These are phyloP conservation scores for Bubalus kerabau DNA, from an alignment of 2,113 vertebrate genomes.

Conservation along the genomic window DNA sequence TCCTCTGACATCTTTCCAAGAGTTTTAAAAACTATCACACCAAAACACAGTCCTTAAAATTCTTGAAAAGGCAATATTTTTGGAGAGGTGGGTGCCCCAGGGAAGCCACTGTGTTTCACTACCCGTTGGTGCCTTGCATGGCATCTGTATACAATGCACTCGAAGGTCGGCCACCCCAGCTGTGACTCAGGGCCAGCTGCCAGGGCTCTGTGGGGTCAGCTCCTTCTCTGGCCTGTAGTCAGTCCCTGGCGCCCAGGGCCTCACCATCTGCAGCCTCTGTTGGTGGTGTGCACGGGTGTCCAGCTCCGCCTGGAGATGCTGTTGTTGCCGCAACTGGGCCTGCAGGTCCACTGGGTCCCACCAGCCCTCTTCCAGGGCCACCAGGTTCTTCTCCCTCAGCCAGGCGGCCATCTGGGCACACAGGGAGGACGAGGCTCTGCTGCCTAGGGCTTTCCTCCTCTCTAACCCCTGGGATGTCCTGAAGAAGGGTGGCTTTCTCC, in stretches of 20 bases:
- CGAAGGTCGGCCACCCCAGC: accelerated
- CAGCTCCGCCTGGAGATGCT: constrained; percentile 88
- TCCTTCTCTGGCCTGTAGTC: not conserved
- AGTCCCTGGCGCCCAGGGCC: not conserved
- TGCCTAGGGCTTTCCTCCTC: not conserved
- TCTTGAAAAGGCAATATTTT: not conserved
- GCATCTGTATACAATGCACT: no score
- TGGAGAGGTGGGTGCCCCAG: not conserved
- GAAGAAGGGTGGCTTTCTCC: not conserved
- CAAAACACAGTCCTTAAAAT: not conserved
- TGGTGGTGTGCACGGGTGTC: constrained; percentile 80
- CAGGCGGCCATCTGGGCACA: constrained; percentile 83
- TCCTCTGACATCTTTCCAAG: not conserved
- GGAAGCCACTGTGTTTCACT: not conserved
- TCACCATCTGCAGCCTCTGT: constrained; percentile 73
- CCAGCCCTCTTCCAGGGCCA: constrained; percentile 88
- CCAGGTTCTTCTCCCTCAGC: constrained; percentile 88
- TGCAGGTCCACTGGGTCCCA: constrained; percentile 86
- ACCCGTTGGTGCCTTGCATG: not conserved
- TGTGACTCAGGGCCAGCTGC: not conserved
- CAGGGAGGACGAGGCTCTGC: not conserved
- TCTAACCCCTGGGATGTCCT: not conserved
- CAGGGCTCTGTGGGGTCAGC: not conserved
- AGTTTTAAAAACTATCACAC: not conserved
- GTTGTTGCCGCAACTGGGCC: constrained; percentile 87